A percentile compares a stretch with the other conserved stretches of the same genome.
phyloP scores from a whole-genome alignment of 2,797 vertebrate species.

The Dryobates pubescens region DNA sequence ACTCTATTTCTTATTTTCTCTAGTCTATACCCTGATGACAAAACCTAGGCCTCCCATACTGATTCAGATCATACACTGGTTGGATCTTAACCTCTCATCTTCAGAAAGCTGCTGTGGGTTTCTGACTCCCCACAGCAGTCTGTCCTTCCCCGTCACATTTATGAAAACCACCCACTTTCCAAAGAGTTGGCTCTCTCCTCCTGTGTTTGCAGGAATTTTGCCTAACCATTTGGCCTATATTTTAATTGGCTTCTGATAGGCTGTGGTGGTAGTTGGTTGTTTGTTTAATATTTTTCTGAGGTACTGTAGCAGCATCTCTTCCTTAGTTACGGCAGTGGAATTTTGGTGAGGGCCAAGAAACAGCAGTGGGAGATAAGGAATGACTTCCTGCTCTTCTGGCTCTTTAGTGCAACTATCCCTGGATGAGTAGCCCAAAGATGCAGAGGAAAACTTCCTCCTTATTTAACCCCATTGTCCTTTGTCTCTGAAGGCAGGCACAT shows the following conservation, averaged over 20 bases:
- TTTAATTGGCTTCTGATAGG: constrained; percentile 49
- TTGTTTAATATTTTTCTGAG: background rate
- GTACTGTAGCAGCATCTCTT: background rate
- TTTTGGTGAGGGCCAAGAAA: constrained; percentile 7
- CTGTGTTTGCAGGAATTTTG: constrained; percentile 52
- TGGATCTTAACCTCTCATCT: background rate
- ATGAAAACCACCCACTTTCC: constrained; percentile 31
- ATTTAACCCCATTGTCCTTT: background rate
- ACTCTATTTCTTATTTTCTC: background rate
- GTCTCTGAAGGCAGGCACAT: background rate
- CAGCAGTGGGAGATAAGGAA: background rate
- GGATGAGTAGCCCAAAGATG: background rate
- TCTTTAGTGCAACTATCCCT: background rate
- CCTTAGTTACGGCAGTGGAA: background rate
- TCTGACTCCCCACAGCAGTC: background rate
- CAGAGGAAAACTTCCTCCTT: background rate
- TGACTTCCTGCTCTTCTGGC: background rate
- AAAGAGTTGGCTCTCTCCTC: background rate
- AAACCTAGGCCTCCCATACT: background rate
- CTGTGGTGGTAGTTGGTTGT: background rate
- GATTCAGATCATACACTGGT: background rate
- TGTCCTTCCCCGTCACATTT: background rate
- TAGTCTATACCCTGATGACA: background rate
- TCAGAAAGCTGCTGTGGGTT: background rate
- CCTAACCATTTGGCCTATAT: constrained; percentile 41